Evolutionary conservation across 1,140 invertebrate species (phyloP).

Genomic region (Achroia grisella): DNA sequence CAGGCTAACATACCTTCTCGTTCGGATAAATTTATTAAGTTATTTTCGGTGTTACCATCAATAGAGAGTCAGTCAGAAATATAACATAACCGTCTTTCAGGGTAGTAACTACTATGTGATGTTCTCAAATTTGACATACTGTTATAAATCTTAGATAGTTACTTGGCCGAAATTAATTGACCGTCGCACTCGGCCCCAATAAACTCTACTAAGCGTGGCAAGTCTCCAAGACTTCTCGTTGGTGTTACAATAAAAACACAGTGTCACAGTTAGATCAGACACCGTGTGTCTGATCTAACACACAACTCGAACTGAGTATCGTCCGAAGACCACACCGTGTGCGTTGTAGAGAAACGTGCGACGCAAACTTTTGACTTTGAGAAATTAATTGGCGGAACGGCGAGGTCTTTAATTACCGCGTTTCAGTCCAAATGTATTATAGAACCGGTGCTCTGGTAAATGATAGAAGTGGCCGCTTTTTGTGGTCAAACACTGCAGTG

Average conservation of each 20-base stretch:
- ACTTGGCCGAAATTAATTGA: conserved; percentile 52
- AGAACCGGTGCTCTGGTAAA: conserved; percentile 16
- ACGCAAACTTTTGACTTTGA: conserved; percentile 53
- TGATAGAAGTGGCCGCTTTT: conserved; percentile 9
- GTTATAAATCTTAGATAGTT: conserved; percentile 46
- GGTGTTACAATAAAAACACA: no score
- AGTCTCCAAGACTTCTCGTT: conserved; percentile 26
- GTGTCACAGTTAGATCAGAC: no score
- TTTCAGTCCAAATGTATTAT: conserved; percentile 18
- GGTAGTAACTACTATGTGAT: no score
- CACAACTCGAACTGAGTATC: not conserved
- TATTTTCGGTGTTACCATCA: no score
- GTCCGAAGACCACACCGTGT: not conserved
- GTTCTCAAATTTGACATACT: conserved; percentile 4
- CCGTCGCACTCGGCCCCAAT: conserved; percentile 35
- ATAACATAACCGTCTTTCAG: no score
- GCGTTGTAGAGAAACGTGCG: conserved; percentile 20
- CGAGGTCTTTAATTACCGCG: conserved; percentile 50
- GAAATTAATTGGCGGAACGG: conserved; percentile 64
- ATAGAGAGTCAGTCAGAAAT: no score
- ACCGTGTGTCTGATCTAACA: no score
- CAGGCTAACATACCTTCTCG: no score
- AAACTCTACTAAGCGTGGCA: conserved; percentile 46
- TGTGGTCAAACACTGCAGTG: not conserved
- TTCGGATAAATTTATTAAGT: no score